These are phyloP conservation scores for Echiichthys vipera DNA, from an alignment of 2,797 vertebrate genomes.

Conservation along the genomic window DNA sequence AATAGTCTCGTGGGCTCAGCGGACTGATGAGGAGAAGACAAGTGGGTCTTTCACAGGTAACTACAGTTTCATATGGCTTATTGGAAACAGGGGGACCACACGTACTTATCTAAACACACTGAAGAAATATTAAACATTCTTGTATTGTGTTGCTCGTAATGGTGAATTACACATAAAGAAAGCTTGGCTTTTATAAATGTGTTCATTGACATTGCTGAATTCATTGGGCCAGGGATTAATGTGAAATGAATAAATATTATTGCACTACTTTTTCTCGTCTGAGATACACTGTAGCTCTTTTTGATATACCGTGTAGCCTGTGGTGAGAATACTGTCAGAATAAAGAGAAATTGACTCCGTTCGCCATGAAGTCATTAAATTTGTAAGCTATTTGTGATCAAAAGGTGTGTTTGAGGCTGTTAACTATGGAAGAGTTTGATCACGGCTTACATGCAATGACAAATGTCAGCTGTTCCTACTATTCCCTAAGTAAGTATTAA, in stretches of 20 bases:
- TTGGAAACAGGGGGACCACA: neutral
- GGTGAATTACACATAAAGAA: constrained; percentile 18
- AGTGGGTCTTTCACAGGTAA: constrained; percentile 55
- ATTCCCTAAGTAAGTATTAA: constrained; percentile 50
- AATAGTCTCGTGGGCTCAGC: constrained; percentile 88
- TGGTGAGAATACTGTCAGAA: constrained; percentile 60
- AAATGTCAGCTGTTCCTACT: constrained; percentile 68
- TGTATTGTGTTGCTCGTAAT: constrained; percentile 6
- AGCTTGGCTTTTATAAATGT: constrained; percentile 35
- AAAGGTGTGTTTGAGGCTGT: constrained; percentile 74
- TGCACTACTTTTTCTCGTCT: constrained; percentile 45
- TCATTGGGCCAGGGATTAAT: constrained; percentile 49
- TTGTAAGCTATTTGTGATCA: constrained; percentile 75
- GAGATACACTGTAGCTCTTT: constrained; percentile 43
- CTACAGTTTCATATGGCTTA: neutral
- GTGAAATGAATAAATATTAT: constrained; percentile 47
- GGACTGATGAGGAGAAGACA: constrained; percentile 80
- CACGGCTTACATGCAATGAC: constrained; percentile 60
- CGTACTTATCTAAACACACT: constrained; percentile 5
- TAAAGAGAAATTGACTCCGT: constrained; percentile 67
- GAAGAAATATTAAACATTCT: neutral
- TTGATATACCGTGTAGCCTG: constrained; percentile 57
- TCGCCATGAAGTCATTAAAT: constrained; percentile 77
- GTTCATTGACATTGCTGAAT: constrained; percentile 34
- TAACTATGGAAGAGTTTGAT: constrained; percentile 72